phyloP scores from a whole-genome alignment of 1,140 invertebrate species.

The Tetraneura akinire region DNA sequence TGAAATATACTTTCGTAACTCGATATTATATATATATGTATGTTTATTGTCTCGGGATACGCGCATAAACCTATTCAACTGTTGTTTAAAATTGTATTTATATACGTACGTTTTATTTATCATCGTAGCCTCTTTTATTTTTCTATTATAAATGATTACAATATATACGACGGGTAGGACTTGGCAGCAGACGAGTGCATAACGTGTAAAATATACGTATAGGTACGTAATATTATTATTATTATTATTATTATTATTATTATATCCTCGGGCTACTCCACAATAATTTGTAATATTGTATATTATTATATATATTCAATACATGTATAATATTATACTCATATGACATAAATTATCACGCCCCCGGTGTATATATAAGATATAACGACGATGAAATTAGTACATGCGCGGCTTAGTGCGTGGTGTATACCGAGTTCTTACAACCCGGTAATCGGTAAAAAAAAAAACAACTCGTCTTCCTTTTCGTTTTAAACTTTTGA shows the following conservation, averaged over 20 bases:
- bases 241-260: too few species aligned
- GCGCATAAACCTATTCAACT: conserved; percentile 1
- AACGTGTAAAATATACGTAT: conserved; percentile 1
- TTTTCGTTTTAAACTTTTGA: conserved; percentile 27
- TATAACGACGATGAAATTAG: conserved; percentile 38
- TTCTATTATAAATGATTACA: not conserved
- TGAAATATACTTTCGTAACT: conserved; percentile 38
- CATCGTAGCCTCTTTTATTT: not conserved
- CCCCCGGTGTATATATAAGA: too few species aligned
- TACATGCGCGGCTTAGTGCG: not conserved
- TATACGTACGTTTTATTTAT: conserved; percentile 12
- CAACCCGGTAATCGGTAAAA: not conserved
- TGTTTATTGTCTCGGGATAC: conserved; percentile 26
- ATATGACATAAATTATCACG: conserved; percentile 44
- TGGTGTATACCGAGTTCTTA: not conserved
- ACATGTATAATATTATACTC: not conserved
- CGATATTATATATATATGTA: conserved; percentile 37
- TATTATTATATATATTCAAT: conserved; percentile 17
- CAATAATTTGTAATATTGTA: not conserved
- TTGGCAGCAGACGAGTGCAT: not conserved
- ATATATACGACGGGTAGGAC: not conserved
- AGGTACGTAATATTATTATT: not conserved
- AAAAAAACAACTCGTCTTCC: conserved; percentile 19
- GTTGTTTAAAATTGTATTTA: not conserved
- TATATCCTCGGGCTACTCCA: conserved; percentile 11